phyloP scores from a whole-genome alignment of 1,140 invertebrate genomes.

The Drosophila biarmipes region DNA sequence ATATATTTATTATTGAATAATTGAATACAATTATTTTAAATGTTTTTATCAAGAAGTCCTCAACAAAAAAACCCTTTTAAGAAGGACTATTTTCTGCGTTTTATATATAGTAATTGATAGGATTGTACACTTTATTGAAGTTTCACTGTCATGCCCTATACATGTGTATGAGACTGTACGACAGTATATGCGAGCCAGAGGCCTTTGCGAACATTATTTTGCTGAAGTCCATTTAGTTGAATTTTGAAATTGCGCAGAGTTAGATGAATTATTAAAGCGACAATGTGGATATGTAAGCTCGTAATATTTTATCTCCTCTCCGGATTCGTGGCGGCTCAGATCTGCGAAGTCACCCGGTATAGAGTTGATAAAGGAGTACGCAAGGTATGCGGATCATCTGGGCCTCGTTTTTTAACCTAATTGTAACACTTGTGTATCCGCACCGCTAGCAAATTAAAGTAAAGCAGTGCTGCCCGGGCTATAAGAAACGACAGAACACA shows the following conservation, averaged over 20 bases:
- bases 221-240: constrained; percentile 36
- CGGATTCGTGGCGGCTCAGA: constrained; percentile 1
- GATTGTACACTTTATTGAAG: neutral
- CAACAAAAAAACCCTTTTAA: too few relatives aligned
- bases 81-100: too few relatives aligned
- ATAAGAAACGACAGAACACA: neutral
- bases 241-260: constrained; percentile 12
- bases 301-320: constrained; percentile 34
- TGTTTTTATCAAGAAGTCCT: too few relatives aligned
- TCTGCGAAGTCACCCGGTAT: neutral
- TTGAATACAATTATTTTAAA: too few relatives aligned
- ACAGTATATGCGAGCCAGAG: neutral
- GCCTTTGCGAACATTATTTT: constrained; percentile 23
- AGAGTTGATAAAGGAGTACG: neutral
- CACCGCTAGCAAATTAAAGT: neutral
- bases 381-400: neutral
- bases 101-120: too few relatives aligned
- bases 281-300: constrained; percentile 37
- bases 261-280: constrained; percentile 7
- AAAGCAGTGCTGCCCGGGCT: constrained; percentile 16
- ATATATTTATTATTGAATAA: too few relatives aligned
- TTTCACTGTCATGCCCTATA: neutral
- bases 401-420: neutral
- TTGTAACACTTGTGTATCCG: neutral
- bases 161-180: neutral